Evolutionary conservation across 2,113 vertebrate species (phyloP).

Genomic region (Larimichthys polyactis): DNA sequence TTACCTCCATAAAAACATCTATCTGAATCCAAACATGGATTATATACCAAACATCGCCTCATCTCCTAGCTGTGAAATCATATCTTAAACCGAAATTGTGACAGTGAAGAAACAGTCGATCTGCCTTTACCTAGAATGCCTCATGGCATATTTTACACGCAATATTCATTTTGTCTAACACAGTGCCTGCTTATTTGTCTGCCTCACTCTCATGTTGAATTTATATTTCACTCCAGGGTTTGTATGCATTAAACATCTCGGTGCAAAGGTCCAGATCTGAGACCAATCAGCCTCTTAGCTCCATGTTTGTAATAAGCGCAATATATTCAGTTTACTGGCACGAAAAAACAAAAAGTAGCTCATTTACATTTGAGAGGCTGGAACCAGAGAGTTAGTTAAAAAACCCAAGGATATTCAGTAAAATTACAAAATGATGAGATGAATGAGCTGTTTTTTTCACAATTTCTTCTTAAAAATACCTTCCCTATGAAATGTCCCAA

Average conservation of each 20-base stretch:
- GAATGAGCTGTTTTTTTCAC: not conserved
- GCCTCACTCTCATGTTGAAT: conserved; percentile 48
- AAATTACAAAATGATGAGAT: too few relatives aligned
- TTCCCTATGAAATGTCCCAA: not conserved
- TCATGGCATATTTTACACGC: conserved; percentile 48
- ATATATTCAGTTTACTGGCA: not conserved
- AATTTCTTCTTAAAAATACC: not conserved
- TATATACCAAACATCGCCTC: conserved; percentile 28
- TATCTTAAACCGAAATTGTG: conserved; percentile 20
- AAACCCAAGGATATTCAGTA: not conserved
- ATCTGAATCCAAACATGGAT: conserved; percentile 32
- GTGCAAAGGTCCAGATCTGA: conserved; percentile 53
- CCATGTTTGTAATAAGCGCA: conserved; percentile 4
- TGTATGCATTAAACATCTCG: conserved; percentile 61
- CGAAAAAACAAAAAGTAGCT: not conserved
- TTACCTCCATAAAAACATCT: conserved; percentile 23
- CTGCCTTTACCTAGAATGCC: conserved; percentile 32
- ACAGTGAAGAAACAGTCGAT: conserved; percentile 25
- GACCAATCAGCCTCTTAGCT: conserved; percentile 39
- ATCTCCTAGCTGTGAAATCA: conserved; percentile 1
- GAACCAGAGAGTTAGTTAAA: not conserved
- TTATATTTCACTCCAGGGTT: conserved; percentile 50
- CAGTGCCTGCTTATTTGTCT: conserved; percentile 31
- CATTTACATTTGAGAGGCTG: not conserved
- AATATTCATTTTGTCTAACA: conserved; percentile 34